These are phyloP conservation scores for Drosophila sechellia DNA, from an alignment of 1,140 invertebrate genomes.

Conservation along the genomic window DNA sequence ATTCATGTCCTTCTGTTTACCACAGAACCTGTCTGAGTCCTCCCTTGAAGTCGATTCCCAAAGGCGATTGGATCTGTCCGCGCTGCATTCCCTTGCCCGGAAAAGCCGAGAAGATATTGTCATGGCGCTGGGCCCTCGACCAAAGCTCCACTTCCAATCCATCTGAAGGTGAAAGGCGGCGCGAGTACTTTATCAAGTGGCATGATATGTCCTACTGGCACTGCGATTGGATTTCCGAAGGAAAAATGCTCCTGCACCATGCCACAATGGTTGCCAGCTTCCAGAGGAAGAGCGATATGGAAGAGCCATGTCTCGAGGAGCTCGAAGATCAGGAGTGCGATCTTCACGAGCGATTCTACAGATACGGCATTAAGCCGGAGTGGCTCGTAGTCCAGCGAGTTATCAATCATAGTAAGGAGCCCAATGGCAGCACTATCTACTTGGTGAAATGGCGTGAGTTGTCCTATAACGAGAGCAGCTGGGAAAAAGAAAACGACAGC, in stretches of 20 bases:
- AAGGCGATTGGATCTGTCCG: background rate
- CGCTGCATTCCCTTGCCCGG: background rate
- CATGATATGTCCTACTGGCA: background rate
- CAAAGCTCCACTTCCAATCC: background rate
- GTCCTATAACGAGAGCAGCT: background rate
- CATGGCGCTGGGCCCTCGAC: background rate
- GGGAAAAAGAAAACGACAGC: background rate
- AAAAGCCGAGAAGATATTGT: background rate
- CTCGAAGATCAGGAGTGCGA: background rate
- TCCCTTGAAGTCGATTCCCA: background rate
- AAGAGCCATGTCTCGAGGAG: background rate
- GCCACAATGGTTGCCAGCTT: background rate
- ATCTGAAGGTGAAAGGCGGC: background rate
- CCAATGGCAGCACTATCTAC: background rate
- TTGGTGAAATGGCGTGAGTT: conserved; percentile 2
- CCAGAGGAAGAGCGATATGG: background rate
- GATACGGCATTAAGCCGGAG: background rate
- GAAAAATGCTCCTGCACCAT: background rate
- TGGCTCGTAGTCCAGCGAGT: background rate
- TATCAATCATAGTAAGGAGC: background rate
- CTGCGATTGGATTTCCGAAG: background rate
- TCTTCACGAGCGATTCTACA: background rate
- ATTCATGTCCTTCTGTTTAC: background rate
- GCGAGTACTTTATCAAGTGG: conserved; percentile 4
- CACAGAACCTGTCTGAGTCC: background rate